Base-by-base conservation (phyloP, 2,888 invertebrate genomes). In the Leptura quadrifasciata region DNA sequence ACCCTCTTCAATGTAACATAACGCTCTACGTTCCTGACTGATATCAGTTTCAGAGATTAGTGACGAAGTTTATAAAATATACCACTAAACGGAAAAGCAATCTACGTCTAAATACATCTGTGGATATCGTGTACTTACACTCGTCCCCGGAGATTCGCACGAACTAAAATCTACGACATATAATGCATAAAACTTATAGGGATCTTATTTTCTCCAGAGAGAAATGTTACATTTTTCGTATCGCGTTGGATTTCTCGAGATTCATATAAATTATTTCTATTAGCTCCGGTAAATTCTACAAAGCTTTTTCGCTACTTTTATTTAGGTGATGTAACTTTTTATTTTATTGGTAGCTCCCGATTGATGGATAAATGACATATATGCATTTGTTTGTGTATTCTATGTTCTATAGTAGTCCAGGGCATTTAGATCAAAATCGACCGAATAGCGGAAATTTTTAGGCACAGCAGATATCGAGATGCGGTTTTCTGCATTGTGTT, bases 61-160 rank as follows among this genome's bases (percentile, higher is more conserved):
- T 81, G 82, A 84, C 82, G 78, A 83, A 82, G 82, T 83, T 83
- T 82, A 78, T 82, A 83, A 65, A 82, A 81, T 81, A 81, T 81
- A 80, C 80, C 65, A 72, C 80, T 81, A 81, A 81, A 79, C 82
- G 82, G 75, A 79, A 80, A 82, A 83, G 81, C 83, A 82, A 83
- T 84, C 80, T 81, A 80, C 77, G 79, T 81, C 74, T 73, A 79
- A 81, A 83, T 81, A 74, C 77, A 74, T 57, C 71, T 54, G 72
- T 73, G 69, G 63, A 72, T 55, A 64, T 64, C 54, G 70, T 64
- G 72, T 76, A 76, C 71, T 76, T 76, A 73, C 70, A 76, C 60
- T 55, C 47, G 58, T 75, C 76, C 71, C 75, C 9, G 55, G 75
- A 73, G 78, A 70, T 63, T 72, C 74, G 65, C 70, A 17, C 65